Percentiles rank a stretch among this genome's conserved stretches.
phyloP scores from a whole-genome alignment of 2,888 invertebrate genomes.

The Acanthococcus lagerstroemiae region DNA sequence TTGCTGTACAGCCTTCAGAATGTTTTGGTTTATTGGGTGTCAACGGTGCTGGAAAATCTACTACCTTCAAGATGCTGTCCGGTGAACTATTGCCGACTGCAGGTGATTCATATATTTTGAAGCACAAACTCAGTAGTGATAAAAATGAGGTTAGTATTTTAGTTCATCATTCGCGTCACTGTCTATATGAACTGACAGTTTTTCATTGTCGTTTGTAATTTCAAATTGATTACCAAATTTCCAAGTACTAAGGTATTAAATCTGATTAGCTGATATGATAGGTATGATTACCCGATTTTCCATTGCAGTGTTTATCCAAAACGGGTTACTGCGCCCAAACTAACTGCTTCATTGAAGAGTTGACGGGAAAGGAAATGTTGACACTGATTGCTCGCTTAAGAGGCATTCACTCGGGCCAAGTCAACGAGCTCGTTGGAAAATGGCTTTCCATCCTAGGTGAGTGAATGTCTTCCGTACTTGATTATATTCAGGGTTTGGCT shows the following conservation, averaged over 20 bases:
- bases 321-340: slow-evolving; percentile 89
- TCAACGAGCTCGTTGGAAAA: slow-evolving; percentile 34
- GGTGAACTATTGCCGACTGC: slow-evolving; percentile 43
- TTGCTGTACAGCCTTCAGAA: slow-evolving; percentile 50
- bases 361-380: slow-evolving; percentile 66
- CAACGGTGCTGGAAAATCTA: slow-evolving; percentile 49
- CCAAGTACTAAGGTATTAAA: no score
- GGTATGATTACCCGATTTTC: no score
- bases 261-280: no score
- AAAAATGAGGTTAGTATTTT: slow-evolving; percentile 16
- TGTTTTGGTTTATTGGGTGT: slow-evolving; percentile 46
- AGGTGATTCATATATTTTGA: slow-evolving; percentile 42
- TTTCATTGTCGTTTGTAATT: no score
- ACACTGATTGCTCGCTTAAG: slow-evolving; percentile 60
- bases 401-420: slow-evolving; percentile 47
- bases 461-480: no score
- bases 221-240: no score
- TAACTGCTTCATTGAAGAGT: slow-evolving; percentile 64
- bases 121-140: slow-evolving; percentile 38
- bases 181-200: no score
- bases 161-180: no score
- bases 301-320: slow-evolving; percentile 59
- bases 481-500: no score
- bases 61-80: slow-evolving; percentile 49
- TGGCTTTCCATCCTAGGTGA: slow-evolving; percentile 37